phyloP scores from a whole-genome alignment of 2,113 vertebrate genomes.

The Cettia cetti region DNA sequence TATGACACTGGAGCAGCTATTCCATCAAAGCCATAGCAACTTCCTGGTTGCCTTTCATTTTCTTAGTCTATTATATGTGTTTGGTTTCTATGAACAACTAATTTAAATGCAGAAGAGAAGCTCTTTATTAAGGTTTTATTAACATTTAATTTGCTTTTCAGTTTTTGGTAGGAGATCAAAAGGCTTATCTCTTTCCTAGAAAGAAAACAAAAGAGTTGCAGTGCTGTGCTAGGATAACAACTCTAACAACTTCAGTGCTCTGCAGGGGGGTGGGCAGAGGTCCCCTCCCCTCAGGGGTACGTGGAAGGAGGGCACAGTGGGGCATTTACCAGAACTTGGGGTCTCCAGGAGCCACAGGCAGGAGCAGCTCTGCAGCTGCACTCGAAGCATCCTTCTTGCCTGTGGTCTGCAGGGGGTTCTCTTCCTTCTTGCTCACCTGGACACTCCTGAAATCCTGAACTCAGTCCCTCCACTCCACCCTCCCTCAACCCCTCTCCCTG shows the following conservation, averaged over 20 bases:
- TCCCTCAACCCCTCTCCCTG: background rate
- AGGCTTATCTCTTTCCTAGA: constrained; percentile 33
- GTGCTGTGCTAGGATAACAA: background rate
- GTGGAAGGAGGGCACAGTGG: fast-evolving
- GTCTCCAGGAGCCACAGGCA: background rate
- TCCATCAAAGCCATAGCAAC: constrained; percentile 11
- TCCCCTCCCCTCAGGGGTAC: fast-evolving
- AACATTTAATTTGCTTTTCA: constrained; percentile 38
- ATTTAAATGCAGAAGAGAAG: constrained; percentile 25
- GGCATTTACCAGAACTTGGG: background rate
- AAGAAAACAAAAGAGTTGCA: background rate
- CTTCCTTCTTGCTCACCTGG: background rate
- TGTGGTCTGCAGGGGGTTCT: fast-evolving
- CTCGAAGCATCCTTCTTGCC: background rate
- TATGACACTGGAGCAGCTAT: background rate
- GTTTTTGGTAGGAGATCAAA: constrained; percentile 8
- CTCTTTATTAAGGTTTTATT: constrained; percentile 41
- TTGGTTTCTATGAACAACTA: constrained; percentile 7
- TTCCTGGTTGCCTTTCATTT: constrained; percentile 20
- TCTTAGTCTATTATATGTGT: background rate
- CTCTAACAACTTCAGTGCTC: background rate
- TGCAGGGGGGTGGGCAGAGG: background rate
- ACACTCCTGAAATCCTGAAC: background rate
- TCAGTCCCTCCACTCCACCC: background rate
- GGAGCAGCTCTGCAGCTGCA: background rate